Evolutionary conservation across 2,888 invertebrate species (phyloP).

Genomic region (Oxycera nigricornis): DNA sequence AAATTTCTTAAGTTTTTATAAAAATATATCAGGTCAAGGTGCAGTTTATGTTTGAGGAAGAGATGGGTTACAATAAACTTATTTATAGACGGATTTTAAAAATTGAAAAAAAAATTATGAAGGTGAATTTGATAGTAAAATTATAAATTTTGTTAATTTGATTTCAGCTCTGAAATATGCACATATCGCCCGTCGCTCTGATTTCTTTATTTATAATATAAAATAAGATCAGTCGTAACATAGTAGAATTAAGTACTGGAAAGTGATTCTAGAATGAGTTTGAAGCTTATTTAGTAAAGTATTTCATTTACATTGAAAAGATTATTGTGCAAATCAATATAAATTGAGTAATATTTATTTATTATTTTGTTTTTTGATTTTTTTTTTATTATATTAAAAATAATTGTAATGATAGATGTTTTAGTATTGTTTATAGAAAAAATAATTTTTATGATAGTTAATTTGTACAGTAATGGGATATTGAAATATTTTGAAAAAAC

Average conservation of each 20-base stretch:
- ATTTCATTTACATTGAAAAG: slow-evolving; percentile 73
- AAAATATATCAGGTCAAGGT: slow-evolving; percentile 74
- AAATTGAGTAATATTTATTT: slow-evolving; percentile 55
- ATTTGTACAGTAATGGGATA: slow-evolving; percentile 68
- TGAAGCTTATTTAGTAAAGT: slow-evolving; percentile 68
- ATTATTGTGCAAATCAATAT: slow-evolving; percentile 63
- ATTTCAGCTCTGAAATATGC: slow-evolving; percentile 72
- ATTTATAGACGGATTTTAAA: slow-evolving; percentile 60
- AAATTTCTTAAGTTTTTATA: slow-evolving; percentile 63
- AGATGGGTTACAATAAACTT: slow-evolving; percentile 73
- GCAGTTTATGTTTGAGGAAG: slow-evolving; percentile 70
- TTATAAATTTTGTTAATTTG: slow-evolving; percentile 64
- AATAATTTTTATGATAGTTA: slow-evolving; percentile 65
- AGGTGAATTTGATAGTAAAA: slow-evolving; percentile 75
- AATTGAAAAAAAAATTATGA: slow-evolving; percentile 65
- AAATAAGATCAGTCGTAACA: slow-evolving; percentile 82
- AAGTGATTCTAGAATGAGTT: slow-evolving; percentile 74
- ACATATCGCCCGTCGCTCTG: slow-evolving; percentile 84
- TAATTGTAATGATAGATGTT: slow-evolving; percentile 62
- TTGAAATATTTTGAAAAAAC: slow-evolving; percentile 64
- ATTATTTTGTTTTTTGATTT: slow-evolving; percentile 52
- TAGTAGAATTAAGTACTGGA: slow-evolving; percentile 80
- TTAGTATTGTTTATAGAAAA: slow-evolving; percentile 64
- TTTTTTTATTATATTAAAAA: slow-evolving; percentile 57
- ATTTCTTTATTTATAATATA: slow-evolving; percentile 57